A percentile compares a stretch with the other conserved stretches of the same genome.
Evolutionary conservation across 2,888 invertebrate species (phyloP).

Genomic region (Periphyllus acericola): DNA sequence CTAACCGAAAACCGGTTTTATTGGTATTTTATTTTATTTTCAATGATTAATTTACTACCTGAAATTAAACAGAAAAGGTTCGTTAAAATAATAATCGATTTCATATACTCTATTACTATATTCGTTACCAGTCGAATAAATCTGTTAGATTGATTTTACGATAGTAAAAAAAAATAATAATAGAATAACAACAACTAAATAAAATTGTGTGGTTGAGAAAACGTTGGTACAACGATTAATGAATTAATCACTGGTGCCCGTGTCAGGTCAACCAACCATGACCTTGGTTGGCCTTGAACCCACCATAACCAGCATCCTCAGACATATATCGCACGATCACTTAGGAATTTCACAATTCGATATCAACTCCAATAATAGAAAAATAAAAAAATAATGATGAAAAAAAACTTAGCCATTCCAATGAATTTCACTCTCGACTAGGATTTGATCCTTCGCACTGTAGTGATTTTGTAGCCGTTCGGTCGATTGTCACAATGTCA

Average conservation of each 20-base stretch:
- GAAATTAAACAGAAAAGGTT: conserved; percentile 49
- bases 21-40: conserved; percentile 24
- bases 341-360: conserved; percentile 29
- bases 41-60: conserved; percentile 55
- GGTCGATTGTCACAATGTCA: not conserved
- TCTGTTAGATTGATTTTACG: not conserved
- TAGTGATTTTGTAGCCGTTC: not conserved
- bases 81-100: conserved; percentile 51
- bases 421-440: not conserved
- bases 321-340: conserved; percentile 20
- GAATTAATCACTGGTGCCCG: conserved; percentile 35
- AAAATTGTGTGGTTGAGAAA: conserved; percentile 3
- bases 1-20: conserved; percentile 49
- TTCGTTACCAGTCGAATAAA: not conserved
- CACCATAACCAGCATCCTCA: conserved; percentile 33
- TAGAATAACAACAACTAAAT: not conserved
- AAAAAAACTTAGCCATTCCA: not conserved
- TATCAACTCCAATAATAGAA: not conserved
- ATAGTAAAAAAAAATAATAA: not conserved
- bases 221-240: conserved; percentile 40
- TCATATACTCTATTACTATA: not conserved
- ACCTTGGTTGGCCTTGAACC: conserved; percentile 62
- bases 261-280: conserved; percentile 58
- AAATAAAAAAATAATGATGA: not conserved
- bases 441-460: not conserved